Conservation (phyloP, 2,888 invertebrate species). For the Drosophila monieri region DNA sequence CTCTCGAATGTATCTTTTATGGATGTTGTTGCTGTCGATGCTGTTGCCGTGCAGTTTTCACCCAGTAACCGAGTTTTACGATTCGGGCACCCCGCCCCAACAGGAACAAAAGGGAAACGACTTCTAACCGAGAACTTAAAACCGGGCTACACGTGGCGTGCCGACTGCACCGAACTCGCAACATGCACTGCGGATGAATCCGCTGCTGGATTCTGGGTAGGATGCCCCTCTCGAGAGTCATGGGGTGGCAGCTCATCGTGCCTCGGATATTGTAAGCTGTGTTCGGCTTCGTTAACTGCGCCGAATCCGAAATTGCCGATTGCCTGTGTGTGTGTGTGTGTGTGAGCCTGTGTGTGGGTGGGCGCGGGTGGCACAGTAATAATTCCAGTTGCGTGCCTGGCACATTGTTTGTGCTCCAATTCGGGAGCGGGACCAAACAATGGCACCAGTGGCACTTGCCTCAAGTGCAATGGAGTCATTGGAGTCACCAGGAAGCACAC, state of each 20-base stretch:
- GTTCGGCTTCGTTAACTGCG: slow-evolving; percentile 56
- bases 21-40: slow-evolving; percentile 34
- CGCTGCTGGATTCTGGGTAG: slow-evolving; percentile 66
- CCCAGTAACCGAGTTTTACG: slow-evolving; percentile 81
- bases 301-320: slow-evolving; percentile 58
- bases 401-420: slow-evolving; percentile 65
- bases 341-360: slow-evolving; percentile 7
- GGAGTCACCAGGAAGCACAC: slow-evolving; percentile 58
- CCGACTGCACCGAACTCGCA: slow-evolving; percentile 73
- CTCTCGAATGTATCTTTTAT: slow-evolving; percentile 25
- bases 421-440: slow-evolving; percentile 52
- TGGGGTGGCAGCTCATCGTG: slow-evolving; percentile 36
- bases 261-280: slow-evolving; percentile 58
- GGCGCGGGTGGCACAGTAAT: slow-evolving; percentile 56
- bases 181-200: slow-evolving; percentile 73
- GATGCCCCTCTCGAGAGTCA: slow-evolving; percentile 48
- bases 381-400: slow-evolving; percentile 58
- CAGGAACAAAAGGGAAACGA: slow-evolving; percentile 18
- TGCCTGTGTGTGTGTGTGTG: slow-evolving; percentile 4
- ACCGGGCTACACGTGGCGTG: slow-evolving; percentile 29
- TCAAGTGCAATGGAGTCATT: slow-evolving; percentile 47
- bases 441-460: slow-evolving; percentile 59
- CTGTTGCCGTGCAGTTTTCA: slow-evolving; percentile 68
- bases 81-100: slow-evolving; percentile 58
- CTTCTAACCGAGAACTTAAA: slow-evolving; percentile 2